Percentiles rank a stretch among this genome's conserved stretches.
phyloP scores from a whole-genome alignment of 1,140 invertebrate species.

The Saccostrea cuccullata region DNA sequence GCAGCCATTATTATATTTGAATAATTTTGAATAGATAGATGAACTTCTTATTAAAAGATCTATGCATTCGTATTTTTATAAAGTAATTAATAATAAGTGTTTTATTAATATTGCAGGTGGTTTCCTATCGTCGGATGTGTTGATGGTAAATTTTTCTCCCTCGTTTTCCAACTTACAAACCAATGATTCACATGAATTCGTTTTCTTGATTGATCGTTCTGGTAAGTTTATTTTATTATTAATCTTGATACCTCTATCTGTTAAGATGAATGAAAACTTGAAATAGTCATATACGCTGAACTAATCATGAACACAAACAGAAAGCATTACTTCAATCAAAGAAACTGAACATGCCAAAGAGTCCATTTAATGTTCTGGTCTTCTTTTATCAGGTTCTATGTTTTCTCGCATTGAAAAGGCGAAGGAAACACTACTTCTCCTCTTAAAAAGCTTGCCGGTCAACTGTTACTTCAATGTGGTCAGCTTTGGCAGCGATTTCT shows the following conservation, averaged over 20 bases:
- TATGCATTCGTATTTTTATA: background rate
- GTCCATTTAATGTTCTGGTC: background rate
- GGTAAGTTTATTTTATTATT: constrained; percentile 28
- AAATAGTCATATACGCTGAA: background rate
- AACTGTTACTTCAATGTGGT: constrained; percentile 45
- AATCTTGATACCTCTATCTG: too few relatives aligned
- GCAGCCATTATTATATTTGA: background rate
- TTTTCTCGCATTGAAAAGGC: constrained; percentile 37
- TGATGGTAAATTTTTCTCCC: constrained; percentile 59
- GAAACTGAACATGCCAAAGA: too few relatives aligned
- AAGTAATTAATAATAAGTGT: too few relatives aligned
- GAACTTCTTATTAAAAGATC: background rate
- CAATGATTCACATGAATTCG: constrained; percentile 46
- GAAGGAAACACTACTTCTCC: constrained; percentile 46
- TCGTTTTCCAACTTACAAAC: constrained; percentile 12
- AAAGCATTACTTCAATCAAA: too few relatives aligned
- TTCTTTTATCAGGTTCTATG: background rate
- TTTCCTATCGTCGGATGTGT: constrained; percentile 48
- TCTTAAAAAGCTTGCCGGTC: constrained; percentile 49
- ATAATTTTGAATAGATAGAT: background rate
- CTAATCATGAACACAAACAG: background rate
- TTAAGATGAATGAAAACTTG: background rate
- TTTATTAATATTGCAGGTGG: constrained; percentile 21
- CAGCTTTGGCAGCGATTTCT: constrained; percentile 28
- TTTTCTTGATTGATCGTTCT: constrained; percentile 59